phyloP scores from a whole-genome alignment of 2,113 vertebrate species.

The Litocranius walleri region DNA sequence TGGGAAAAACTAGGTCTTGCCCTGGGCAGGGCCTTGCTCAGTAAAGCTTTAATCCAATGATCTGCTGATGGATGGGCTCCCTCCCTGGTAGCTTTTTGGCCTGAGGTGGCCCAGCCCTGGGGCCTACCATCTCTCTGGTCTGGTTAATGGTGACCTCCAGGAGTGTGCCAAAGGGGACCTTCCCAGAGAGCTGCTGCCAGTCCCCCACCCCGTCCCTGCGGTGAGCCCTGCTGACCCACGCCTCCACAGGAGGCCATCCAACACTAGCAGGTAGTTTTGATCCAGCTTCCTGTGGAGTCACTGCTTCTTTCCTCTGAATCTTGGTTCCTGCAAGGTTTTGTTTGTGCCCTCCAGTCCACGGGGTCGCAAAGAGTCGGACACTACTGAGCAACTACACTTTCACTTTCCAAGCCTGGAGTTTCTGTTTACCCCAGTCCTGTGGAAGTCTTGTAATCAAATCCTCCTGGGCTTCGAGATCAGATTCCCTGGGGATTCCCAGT shows the following conservation, averaged over 20 bases:
- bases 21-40: not conserved
- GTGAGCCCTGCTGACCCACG: not conserved
- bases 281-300: not conserved
- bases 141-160: not conserved
- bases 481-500: not conserved
- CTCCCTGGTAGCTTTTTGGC: not conserved
- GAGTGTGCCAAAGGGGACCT: not conserved
- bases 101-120: not conserved
- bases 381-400: not conserved
- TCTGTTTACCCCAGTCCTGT: not conserved
- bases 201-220: fast-evolving
- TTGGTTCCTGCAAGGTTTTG: not conserved
- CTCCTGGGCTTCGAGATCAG: not conserved
- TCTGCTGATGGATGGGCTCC: not conserved
- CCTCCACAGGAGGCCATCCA: not conserved
- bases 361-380: not conserved
- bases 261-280: not conserved
- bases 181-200: not conserved
- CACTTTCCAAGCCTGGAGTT: not conserved
- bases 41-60: not conserved
- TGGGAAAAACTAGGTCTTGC: not conserved
- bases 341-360: not conserved
- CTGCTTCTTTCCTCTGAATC: not conserved
- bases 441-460: not conserved
- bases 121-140: not conserved